These are phyloP conservation scores for Pungitius pungitius DNA, from an alignment of 2,113 vertebrate species.

Conservation along the genomic window DNA sequence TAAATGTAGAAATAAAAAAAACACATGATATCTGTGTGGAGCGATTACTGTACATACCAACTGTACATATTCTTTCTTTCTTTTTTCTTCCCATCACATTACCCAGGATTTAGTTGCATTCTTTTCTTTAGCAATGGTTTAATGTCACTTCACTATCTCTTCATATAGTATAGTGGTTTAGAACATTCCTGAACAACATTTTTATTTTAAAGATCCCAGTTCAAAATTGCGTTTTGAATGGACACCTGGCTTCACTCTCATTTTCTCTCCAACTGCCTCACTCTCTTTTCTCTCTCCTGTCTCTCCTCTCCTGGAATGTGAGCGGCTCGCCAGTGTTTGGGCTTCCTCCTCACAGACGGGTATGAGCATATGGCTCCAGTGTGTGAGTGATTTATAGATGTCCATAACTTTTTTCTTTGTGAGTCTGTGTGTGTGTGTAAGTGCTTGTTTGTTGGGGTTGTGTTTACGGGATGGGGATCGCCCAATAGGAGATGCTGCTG, in stretches of 20 bases:
- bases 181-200: neutral
- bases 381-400: slow-evolving; percentile 72
- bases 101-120: neutral
- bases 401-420: slow-evolving; percentile 19
- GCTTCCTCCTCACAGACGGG: slow-evolving; percentile 67
- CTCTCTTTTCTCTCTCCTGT: neutral
- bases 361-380: slow-evolving; percentile 67
- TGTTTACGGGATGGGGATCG: slow-evolving; percentile 41
- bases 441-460: slow-evolving; percentile 1
- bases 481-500: slow-evolving; percentile 54
- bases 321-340: slow-evolving; percentile 71
- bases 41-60: neutral
- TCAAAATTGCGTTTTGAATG: neutral
- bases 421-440: slow-evolving; percentile 12
- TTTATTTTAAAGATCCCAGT: neutral
- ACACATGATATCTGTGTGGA: neutral
- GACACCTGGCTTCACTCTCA: neutral
- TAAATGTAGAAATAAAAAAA: neutral
- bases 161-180: neutral
- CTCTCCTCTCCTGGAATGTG: slow-evolving; percentile 64
- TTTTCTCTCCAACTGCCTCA: neutral
- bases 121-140: neutral
- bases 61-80: neutral
- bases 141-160: neutral
- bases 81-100: neutral